Conservation (phyloP, 2,888 invertebrate genomes). For the Nephrotoma guestfalica region DNA sequence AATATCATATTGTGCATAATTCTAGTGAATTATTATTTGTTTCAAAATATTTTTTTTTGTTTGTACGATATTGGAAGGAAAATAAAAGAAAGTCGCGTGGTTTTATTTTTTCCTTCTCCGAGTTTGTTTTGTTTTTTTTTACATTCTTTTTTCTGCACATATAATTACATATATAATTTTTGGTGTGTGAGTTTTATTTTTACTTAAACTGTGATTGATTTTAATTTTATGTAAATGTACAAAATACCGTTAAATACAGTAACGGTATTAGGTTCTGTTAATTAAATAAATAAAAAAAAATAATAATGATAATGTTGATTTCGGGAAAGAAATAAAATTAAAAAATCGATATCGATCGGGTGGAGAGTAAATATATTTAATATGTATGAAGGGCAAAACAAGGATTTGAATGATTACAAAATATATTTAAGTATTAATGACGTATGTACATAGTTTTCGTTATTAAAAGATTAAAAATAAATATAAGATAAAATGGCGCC, state of each 20-base stretch:
- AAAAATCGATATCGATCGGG: too few species aligned
- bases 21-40: neutral
- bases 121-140: neutral
- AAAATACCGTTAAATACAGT: neutral
- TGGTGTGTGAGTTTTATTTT: neutral
- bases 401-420: neutral
- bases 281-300: neutral
- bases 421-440: neutral
- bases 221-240: neutral
- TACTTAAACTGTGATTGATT: neutral
- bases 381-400: neutral
- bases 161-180: neutral
- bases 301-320: neutral
- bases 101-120: neutral
- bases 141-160: neutral
- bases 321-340: neutral
- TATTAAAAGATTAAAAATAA: neutral
- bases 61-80: neutral
- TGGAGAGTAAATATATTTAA: neutral
- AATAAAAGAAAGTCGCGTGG: conserved; percentile 1
- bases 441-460: neutral
- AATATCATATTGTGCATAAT: neutral
- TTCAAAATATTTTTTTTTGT: neutral
- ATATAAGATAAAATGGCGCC: neutral
- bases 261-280: neutral